Evolutionary conservation across 1,140 invertebrate species (phyloP).

Genomic region (Hylaeus volcanicus): DNA sequence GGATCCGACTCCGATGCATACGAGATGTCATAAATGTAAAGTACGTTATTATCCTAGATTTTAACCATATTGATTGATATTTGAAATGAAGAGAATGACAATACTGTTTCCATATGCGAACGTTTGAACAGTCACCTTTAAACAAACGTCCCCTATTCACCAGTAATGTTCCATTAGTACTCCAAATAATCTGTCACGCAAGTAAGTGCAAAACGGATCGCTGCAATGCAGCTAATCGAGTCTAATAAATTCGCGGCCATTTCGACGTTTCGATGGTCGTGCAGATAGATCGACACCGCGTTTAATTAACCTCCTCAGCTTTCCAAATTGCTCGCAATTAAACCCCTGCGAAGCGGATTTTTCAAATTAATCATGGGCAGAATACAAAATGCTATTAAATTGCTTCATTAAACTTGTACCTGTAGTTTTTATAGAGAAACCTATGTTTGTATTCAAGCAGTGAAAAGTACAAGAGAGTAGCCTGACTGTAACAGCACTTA

Average conservation of each 20-base stretch:
- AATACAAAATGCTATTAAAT: too few species aligned
- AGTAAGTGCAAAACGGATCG: conserved; percentile 18
- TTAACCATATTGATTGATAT: too few species aligned
- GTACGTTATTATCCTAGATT: too few species aligned
- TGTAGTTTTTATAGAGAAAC: neutral
- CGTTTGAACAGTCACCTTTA: too few species aligned
- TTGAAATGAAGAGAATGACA: too few species aligned
- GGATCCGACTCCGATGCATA: too few species aligned
- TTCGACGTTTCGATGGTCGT: conserved; percentile 4
- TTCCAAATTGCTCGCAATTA: neutral
- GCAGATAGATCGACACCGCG: conserved; percentile 3
- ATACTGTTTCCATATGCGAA: too few species aligned
- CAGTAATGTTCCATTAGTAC: neutral
- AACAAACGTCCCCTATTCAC: neutral
- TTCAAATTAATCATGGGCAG: neutral
- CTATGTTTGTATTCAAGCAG: too few species aligned
- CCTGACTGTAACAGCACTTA: too few species aligned
- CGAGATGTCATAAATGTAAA: too few species aligned
- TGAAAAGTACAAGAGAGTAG: too few species aligned
- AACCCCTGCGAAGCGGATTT: neutral
- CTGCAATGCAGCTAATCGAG: conserved; percentile 13
- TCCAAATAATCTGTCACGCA: conserved; percentile 13
- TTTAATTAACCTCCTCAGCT: conserved; percentile 11
- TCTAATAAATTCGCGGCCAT: conserved; percentile 14
- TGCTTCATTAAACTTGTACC: too few species aligned